phyloP scores from a whole-genome alignment of 2,888 invertebrate species.

The Drosophila villosipedis region DNA sequence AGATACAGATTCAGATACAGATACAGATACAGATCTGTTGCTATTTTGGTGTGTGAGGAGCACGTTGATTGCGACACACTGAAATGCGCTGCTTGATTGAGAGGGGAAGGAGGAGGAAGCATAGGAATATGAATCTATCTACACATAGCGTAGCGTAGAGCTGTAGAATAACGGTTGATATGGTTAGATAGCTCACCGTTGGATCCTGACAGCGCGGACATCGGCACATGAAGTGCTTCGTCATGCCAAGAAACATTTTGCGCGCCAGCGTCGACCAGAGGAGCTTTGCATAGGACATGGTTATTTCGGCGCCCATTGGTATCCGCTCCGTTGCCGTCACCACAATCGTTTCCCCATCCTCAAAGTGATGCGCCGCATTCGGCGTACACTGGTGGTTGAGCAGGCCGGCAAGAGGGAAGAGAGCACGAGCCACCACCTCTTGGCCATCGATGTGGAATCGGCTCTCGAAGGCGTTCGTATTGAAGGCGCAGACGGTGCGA shows the following conservation, averaged over 20 bases:
- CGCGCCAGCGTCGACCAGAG: slow-evolving; percentile 90
- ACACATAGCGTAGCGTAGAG: background rate
- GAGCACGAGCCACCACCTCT: slow-evolving; percentile 86
- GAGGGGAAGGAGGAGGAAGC: background rate
- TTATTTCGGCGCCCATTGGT: slow-evolving; percentile 88
- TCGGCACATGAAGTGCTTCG: slow-evolving; percentile 89
- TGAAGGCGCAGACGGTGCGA: slow-evolving; percentile 83
- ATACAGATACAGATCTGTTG: background rate
- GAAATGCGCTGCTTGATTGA: background rate
- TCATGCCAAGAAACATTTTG: slow-evolving; percentile 87
- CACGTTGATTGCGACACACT: slow-evolving; percentile 30
- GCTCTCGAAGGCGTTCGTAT: slow-evolving; percentile 85
- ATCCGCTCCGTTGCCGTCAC: slow-evolving; percentile 88
- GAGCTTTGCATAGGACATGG: slow-evolving; percentile 89
- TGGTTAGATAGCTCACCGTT: slow-evolving; percentile 86
- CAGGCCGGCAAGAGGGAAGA: slow-evolving; percentile 89
- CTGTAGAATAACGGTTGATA: background rate
- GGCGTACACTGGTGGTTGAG: slow-evolving; percentile 90
- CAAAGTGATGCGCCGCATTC: slow-evolving; percentile 90
- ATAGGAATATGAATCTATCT: background rate
- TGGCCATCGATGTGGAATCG: slow-evolving; percentile 72
- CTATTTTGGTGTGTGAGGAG: slow-evolving; percentile 44
- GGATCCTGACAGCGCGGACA: slow-evolving; percentile 90
- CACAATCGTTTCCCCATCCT: slow-evolving; percentile 87
- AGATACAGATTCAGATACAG: background rate